Percentiles rank a stretch among this genome's conserved stretches.
Evolutionary conservation across 2,113 vertebrate genomes (phyloP).

Genomic region (Deroptyus accipitrinus): DNA sequence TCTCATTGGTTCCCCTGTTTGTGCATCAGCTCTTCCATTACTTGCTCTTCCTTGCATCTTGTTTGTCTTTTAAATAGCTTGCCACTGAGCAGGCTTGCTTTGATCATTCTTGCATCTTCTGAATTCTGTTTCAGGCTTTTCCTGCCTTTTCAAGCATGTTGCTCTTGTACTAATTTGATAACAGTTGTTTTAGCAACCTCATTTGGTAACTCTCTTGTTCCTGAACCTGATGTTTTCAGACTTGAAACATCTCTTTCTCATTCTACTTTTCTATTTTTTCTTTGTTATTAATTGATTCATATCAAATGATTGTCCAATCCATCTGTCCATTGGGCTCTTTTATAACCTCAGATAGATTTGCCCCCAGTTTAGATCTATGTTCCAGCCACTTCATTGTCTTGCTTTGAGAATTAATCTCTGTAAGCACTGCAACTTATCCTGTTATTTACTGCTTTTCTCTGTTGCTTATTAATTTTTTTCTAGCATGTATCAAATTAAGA

Average conservation of each 20-base stretch:
- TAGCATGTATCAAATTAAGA: neutral
- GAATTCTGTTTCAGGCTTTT: neutral
- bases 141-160: neutral
- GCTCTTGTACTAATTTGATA: neutral
- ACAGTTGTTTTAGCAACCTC: neutral
- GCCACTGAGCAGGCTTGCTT: neutral
- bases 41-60: neutral
- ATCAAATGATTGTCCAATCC: slow-evolving; percentile 60
- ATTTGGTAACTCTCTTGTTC: neutral
- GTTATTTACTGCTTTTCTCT: slow-evolving; percentile 15
- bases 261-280: neutral
- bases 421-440: neutral
- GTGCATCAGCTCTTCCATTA: neutral
- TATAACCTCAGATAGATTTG: neutral
- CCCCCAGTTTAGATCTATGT: neutral
- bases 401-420: slow-evolving; percentile 16
- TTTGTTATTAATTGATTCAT: neutral
- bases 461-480: neutral
- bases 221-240: neutral
- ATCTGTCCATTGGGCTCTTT: neutral
- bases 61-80: neutral
- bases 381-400: neutral
- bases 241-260: neutral
- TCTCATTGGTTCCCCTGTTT: fast-evolving
- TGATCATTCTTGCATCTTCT: neutral